Base-by-base conservation (phyloP, 1,140 invertebrate species). In the Drosophila elegans region DNA sequence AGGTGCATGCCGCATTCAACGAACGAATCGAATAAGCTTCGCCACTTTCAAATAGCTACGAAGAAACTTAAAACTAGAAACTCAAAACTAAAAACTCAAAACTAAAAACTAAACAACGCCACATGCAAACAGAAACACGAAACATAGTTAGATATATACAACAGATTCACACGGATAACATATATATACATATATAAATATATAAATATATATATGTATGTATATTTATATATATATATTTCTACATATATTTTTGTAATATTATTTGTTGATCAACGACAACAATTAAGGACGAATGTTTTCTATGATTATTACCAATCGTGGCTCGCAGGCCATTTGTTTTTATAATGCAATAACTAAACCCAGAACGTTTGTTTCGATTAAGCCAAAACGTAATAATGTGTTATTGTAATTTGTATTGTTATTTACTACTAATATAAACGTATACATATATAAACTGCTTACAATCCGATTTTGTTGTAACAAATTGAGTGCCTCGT, bases 351-450 rank as follows among this genome's bases (percentile, higher is more conserved):
- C 74, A 75, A 83, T 85, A 85, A 82, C 80, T 68, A 66, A 81
- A 45, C 75, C 79, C 66, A 57, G 69, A 80, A 72, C 68, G 75
- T 83, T 89, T 80, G 80, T 83, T 74, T 84, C 66, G 83, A 88
- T 88, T 82, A 88, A 88, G 84, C 83, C 83, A 88, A 88, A 88
- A 79, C 67, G 51, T 72, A 71, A 78, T 89, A 86, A 88, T 86
- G 84, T 88, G 85, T 89, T 89, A 89, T 84, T 89, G 84, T 89
- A 89, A 89, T 90, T 89, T 90, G 80, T 89, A 89, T 89, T 89
- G 84, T 89, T 89, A 89, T 89, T 89, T 88, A 83, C 77, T 89
- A 89, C 75, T 86, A 85, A 86, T 79, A 78, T 78, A 75, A 57
- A 72, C 45, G 63, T 73, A 74, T 74, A 66, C 63, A 57, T 63